Percentiles rank a stretch among this genome's conserved stretches.
phyloP scores from a whole-genome alignment of 37 sponge, comb jelly and placozoan genomes.

The Crambe crambe region DNA sequence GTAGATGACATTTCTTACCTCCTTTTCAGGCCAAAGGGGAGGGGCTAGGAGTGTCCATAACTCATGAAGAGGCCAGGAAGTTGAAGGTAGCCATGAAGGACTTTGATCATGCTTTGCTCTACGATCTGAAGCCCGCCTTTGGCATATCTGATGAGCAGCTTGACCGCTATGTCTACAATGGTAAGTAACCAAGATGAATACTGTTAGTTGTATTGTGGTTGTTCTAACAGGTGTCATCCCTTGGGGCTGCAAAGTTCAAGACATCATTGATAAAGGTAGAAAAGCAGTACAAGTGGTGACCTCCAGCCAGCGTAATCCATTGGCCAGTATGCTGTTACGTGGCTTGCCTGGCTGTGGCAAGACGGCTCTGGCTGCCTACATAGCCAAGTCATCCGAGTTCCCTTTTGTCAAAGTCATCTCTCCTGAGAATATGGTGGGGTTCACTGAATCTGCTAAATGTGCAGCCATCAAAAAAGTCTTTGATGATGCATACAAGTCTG shows the following conservation, averaged over 20 bases:
- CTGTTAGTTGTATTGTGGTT: background rate
- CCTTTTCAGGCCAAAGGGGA: background rate
- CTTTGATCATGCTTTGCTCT: conserved; percentile 85
- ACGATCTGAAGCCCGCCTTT: conserved; percentile 95
- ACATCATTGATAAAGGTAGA: conserved; percentile 69
- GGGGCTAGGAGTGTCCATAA: conserved; percentile 65
- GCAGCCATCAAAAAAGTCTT: conserved; percentile 94
- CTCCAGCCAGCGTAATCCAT: conserved; percentile 62
- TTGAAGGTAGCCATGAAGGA: conserved; percentile 76
- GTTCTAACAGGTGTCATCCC: conserved; percentile 67
- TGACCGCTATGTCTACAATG: conserved; percentile 74
- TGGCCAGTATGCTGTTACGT: conserved; percentile 83
- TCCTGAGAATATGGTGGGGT: conserved; percentile 91
- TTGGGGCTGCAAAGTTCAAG: conserved; percentile 69
- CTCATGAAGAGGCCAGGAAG: conserved; percentile 68
- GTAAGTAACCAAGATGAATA: conserved; percentile 42
- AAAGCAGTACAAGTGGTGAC: conserved; percentile 62
- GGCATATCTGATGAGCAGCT: conserved; percentile 84
- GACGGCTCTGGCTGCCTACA: conserved; percentile 93
- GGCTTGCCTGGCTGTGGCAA: conserved; percentile 85
- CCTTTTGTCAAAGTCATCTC: conserved; percentile 85
- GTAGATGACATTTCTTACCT: too few species aligned
- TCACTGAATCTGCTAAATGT: conserved; percentile 82
- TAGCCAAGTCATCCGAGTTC: conserved; percentile 78
- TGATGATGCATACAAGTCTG: conserved; percentile 98